A percentile compares a stretch with the other conserved stretches of the same genome.
phyloP scores from a whole-genome alignment of 2,113 vertebrate species.

The Neogale vison region DNA sequence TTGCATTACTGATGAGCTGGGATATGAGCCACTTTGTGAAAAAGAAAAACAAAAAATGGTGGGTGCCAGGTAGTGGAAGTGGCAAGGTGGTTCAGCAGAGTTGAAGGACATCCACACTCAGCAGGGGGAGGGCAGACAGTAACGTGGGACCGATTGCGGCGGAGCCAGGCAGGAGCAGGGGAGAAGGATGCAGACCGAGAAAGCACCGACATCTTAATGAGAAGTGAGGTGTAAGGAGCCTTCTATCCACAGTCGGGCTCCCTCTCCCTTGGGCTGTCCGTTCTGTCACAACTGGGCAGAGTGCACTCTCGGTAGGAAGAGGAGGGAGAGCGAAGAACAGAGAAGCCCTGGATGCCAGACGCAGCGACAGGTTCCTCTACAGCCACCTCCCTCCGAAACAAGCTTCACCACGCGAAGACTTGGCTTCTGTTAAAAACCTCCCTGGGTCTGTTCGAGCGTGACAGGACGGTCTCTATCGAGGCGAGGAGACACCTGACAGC shows the following conservation, averaged over 20 bases:
- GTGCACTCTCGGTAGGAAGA: neutral
- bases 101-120: neutral
- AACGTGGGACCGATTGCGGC: accelerated
- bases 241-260: neutral
- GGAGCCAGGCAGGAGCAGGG: neutral
- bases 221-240: no score
- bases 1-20: neutral
- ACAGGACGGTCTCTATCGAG: neutral
- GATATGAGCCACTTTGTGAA: neutral
- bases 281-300: neutral
- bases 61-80: neutral
- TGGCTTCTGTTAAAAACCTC: neutral
- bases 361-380: accelerated
- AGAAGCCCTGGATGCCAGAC: neutral
- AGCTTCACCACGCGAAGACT: no score
- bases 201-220: neutral
- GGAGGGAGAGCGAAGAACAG: accelerated
- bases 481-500: neutral
- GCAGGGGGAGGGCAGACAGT: no score
- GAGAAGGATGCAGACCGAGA: no score
- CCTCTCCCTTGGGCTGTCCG: neutral
- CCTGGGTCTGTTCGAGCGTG: neutral
- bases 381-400: neutral
- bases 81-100: neutral
- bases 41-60: neutral